These are phyloP conservation scores for Megathymus violae DNA, from an alignment of 1,140 invertebrate genomes.

Conservation along the genomic window DNA sequence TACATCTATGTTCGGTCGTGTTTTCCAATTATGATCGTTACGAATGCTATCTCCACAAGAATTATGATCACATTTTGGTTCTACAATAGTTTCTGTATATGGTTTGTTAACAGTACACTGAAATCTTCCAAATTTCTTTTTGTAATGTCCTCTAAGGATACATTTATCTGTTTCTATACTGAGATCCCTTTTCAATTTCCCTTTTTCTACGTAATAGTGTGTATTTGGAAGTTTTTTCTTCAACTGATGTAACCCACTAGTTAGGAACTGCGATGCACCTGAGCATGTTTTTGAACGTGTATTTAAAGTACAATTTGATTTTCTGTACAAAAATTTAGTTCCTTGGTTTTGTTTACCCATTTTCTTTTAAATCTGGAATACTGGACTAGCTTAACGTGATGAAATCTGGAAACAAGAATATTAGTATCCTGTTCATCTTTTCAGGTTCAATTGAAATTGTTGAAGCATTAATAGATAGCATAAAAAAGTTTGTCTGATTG, in stretches of 20 bases:
- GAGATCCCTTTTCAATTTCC: constrained; percentile 59
- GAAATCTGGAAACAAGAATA: constrained; percentile 62
- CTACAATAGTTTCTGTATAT: constrained; percentile 45
- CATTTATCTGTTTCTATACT: constrained; percentile 68
- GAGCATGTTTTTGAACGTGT: constrained; percentile 58
- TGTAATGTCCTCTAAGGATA: constrained; percentile 55
- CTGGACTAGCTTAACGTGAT: constrained; percentile 7
- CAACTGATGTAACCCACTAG: constrained; percentile 47
- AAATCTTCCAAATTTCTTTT: constrained; percentile 50
- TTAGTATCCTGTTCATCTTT: constrained; percentile 54
- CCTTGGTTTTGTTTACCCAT: constrained; percentile 48
- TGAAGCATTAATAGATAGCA: background rate
- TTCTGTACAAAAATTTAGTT: constrained; percentile 57
- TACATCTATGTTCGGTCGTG: constrained; percentile 49
- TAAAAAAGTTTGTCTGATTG: too few species aligned
- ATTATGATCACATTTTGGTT: constrained; percentile 45
- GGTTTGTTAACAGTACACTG: constrained; percentile 50
- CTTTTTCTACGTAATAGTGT: constrained; percentile 45
- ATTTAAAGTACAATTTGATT: constrained; percentile 52
- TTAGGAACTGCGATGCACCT: constrained; percentile 47
- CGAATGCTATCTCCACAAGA: constrained; percentile 59
- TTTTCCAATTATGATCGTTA: constrained; percentile 30
- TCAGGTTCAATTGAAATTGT: background rate
- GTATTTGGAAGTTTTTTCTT: constrained; percentile 45
- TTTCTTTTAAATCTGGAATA: constrained; percentile 5